Evolutionary conservation across 2,113 vertebrate species (phyloP).

Genomic region (Chlorocebus sabaeus): DNA sequence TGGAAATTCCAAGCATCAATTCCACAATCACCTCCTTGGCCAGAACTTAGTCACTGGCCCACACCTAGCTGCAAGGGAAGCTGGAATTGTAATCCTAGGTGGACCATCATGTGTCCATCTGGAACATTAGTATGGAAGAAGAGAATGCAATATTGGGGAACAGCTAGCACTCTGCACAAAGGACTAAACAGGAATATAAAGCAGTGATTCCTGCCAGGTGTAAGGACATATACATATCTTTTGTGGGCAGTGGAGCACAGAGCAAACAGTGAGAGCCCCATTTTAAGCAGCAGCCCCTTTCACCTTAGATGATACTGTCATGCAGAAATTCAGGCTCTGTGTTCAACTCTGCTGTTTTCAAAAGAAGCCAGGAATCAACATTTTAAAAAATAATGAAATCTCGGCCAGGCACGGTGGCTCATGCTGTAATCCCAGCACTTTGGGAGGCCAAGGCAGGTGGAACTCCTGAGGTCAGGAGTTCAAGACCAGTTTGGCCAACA

Average conservation of each 20-base stretch:
- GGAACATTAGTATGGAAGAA: background rate
- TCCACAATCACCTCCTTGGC: background rate
- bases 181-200: background rate
- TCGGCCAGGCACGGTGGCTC: background rate
- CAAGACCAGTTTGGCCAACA: background rate
- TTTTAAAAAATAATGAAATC: background rate
- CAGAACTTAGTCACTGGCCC: background rate
- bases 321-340: background rate
- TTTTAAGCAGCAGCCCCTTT: background rate
- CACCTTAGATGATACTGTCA: background rate
- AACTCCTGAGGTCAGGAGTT: background rate
- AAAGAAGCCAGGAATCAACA: background rate
- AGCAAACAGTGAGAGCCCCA: background rate
- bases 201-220: background rate
- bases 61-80: background rate
- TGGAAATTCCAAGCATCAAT: background rate
- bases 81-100: background rate
- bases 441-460: background rate
- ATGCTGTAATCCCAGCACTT: background rate
- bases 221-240: background rate
- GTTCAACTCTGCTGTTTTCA: slow-evolving; percentile 26
- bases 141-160: background rate
- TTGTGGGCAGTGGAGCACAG: background rate
- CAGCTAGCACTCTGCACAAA: background rate
- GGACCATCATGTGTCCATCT: background rate